Conservation (phyloP, 2,888 invertebrate genomes). For the Tigriopus californicus region DNA sequence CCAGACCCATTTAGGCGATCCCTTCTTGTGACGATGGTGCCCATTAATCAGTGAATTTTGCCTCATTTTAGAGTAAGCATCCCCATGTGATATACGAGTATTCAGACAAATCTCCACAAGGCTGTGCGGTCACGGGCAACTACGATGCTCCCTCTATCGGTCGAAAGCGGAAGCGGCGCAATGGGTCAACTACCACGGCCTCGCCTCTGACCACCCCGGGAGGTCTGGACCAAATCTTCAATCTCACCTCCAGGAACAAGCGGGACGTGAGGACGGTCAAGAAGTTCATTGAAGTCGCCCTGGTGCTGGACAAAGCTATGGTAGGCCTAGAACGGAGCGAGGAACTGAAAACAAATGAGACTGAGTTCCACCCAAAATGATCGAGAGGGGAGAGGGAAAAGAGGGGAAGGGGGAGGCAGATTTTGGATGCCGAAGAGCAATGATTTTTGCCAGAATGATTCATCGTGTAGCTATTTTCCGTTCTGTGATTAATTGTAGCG, state of each 20-base stretch:
- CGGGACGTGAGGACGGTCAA: conserved; percentile 73
- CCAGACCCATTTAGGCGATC: no score
- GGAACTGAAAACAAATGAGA: no score
- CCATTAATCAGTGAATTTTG: not conserved
- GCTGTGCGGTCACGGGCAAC: conserved; percentile 62
- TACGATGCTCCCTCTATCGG: conserved; percentile 42
- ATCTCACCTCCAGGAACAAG: conserved; percentile 29
- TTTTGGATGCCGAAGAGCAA: no score
- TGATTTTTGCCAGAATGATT: no score
- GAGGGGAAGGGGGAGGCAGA: no score
- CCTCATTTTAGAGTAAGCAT: conserved; percentile 60
- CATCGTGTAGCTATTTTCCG: not conserved
- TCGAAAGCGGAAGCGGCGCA: conserved; percentile 46
- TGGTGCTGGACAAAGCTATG: conserved; percentile 91
- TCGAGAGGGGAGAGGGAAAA: no score
- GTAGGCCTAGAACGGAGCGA: conserved; percentile 33
- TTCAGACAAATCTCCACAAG: conserved; percentile 70
- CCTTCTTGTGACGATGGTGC: not conserved
- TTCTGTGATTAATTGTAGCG: not conserved
- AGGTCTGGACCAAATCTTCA: not conserved
- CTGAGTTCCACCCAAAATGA: no score
- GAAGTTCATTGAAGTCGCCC: conserved; percentile 86
- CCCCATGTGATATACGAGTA: conserved; percentile 94
- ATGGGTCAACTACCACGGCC: not conserved
- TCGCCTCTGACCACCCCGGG: not conserved